Conservation (phyloP, 2,797 vertebrate genomes). For the Trematocara caparti region DNA sequence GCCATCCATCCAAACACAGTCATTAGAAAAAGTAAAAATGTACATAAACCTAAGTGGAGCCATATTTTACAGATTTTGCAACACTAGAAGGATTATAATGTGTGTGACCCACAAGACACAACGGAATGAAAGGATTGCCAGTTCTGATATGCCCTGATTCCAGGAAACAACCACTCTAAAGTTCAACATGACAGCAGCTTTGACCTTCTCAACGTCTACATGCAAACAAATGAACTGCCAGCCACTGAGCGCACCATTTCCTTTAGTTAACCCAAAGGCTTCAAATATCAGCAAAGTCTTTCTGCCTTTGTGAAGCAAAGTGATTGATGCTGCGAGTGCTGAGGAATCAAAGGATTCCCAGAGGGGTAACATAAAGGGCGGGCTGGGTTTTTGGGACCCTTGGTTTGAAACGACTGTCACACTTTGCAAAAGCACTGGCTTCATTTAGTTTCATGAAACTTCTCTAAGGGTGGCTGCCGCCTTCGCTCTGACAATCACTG, state of each 20-base stretch:
- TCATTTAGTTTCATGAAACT: constrained; percentile 9
- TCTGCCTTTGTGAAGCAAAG: not conserved
- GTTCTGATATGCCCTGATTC: not conserved
- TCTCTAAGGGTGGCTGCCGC: not conserved
- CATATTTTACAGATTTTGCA: not conserved
- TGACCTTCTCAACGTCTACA: not conserved
- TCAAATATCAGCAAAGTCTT: not conserved
- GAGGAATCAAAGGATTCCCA: not conserved
- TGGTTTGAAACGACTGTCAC: not conserved
- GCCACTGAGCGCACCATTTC: not conserved
- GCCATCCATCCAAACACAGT: not conserved
- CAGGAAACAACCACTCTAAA: not conserved
- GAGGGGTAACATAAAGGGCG: not conserved
- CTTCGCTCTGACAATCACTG: not conserved
- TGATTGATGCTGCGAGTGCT: not conserved
- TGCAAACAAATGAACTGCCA: not conserved
- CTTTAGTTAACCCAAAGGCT: not conserved
- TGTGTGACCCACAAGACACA: not conserved
- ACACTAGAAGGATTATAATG: not conserved
- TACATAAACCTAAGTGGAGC: not conserved
- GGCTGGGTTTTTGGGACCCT: not conserved
- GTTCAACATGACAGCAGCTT: not conserved
- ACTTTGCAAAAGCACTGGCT: not conserved
- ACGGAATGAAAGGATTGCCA: not conserved
- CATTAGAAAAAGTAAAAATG: not conserved